These are phyloP conservation scores for Dipodomys merriami DNA, from an alignment of 2,113 vertebrate species.

Conservation along the genomic window DNA sequence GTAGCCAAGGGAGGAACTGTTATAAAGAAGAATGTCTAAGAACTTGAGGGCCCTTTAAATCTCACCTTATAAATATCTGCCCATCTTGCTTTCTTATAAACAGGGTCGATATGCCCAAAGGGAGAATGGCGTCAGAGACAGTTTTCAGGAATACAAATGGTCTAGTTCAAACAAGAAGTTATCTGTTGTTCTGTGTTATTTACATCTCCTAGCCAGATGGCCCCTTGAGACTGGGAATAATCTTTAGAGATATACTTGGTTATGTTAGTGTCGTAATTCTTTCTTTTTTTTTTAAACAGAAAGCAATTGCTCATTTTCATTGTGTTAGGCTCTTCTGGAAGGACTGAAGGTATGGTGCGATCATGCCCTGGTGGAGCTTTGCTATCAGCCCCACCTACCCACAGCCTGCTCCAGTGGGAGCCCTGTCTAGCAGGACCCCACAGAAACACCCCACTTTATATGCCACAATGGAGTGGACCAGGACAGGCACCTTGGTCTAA, in stretches of 20 bases:
- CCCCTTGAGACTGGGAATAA: background rate
- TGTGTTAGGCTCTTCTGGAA: background rate
- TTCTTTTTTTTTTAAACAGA: background rate
- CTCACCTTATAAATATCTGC: background rate
- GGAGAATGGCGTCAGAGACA: background rate
- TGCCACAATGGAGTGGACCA: background rate
- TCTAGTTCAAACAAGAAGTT: background rate
- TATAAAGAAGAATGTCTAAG: too few relatives aligned
- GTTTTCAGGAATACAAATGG: background rate
- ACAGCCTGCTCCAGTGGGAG: too few relatives aligned
- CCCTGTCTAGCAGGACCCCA: too few relatives aligned
- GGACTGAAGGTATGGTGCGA: background rate
- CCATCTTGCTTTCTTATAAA: background rate
- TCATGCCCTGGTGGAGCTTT: background rate
- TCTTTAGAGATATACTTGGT: background rate
- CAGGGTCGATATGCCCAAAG: background rate
- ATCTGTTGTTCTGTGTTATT: background rate
- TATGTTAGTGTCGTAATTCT: background rate
- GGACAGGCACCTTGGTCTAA: background rate
- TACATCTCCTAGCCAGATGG: background rate
- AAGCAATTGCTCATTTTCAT: background rate
- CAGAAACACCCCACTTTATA: background rate
- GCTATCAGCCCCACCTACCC: background rate
- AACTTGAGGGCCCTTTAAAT: background rate
- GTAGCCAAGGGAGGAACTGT: background rate